Percentiles rank a stretch among this genome's conserved stretches.
Evolutionary conservation across 2,797 vertebrate species (phyloP).

Genomic region (Oreochromis mossambicus): DNA sequence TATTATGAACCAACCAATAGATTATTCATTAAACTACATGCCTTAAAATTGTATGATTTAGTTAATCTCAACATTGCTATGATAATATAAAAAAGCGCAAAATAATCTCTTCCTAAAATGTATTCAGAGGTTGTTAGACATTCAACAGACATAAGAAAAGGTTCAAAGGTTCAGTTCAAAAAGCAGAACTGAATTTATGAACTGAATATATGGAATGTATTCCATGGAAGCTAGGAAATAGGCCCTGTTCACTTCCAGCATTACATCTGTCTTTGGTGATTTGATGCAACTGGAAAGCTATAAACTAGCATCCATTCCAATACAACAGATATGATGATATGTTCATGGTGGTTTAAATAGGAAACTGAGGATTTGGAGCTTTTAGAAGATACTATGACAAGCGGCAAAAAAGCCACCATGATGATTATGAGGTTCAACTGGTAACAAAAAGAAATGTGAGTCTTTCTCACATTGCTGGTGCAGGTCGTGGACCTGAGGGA

Average conservation of each 20-base stretch:
- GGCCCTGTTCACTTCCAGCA: background rate
- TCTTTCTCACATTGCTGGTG: background rate
- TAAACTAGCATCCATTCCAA: background rate
- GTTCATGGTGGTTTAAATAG: background rate
- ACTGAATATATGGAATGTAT: background rate
- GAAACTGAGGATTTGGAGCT: rapidly evolving
- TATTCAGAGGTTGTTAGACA: background rate
- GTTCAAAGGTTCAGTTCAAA: background rate
- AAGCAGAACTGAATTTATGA: background rate
- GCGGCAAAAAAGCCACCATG: background rate
- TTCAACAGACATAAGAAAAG: background rate
- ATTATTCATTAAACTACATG: background rate
- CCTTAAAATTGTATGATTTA: background rate
- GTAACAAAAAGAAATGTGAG: background rate
- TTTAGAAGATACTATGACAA: background rate
- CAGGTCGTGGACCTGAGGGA: background rate
- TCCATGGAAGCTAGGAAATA: background rate
- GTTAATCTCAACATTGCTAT: background rate
- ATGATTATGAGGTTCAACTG: background rate
- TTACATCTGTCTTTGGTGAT: background rate
- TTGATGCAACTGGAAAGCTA: background rate
- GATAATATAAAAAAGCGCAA: rapidly evolving
- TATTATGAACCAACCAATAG: background rate
- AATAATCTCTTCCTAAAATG: background rate
- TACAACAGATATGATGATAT: background rate